Percentiles rank a stretch among this genome's conserved stretches.
Conservation (phyloP, 2,888 invertebrate species). For the Rugalucina vietnamica region DNA sequence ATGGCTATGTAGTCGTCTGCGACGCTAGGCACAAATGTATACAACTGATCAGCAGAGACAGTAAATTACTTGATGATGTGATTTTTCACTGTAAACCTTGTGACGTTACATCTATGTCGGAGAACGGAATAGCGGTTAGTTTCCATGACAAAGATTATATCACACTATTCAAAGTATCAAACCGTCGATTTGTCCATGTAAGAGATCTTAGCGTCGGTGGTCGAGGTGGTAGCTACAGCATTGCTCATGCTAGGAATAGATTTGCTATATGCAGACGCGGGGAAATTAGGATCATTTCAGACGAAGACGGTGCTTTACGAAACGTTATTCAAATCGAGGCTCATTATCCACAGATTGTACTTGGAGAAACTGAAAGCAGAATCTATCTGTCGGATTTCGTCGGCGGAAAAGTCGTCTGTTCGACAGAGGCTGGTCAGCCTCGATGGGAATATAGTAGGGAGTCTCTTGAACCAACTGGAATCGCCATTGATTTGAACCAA, state of each 20-base stretch:
- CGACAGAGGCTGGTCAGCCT: slow-evolving; percentile 46
- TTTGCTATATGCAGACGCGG: slow-evolving; percentile 59
- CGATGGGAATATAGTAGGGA: slow-evolving; percentile 55
- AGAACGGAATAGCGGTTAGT: slow-evolving; percentile 47
- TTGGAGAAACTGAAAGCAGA: slow-evolving; percentile 53
- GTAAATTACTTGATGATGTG: slow-evolving; percentile 49
- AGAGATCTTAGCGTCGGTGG: slow-evolving; percentile 49
- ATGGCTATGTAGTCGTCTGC: slow-evolving; percentile 49
- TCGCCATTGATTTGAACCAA: slow-evolving; percentile 56
- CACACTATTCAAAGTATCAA: slow-evolving; percentile 39
- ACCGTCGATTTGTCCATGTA: slow-evolving; percentile 33
- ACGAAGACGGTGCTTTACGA: slow-evolving; percentile 32
- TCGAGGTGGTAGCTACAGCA: slow-evolving; percentile 57
- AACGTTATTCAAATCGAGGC: slow-evolving; percentile 49
- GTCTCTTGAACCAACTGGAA: slow-evolving; percentile 45
- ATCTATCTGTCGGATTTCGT: slow-evolving; percentile 57
- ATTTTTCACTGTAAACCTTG: slow-evolving; percentile 54
- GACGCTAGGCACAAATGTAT: slow-evolving; percentile 56
- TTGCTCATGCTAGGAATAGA: slow-evolving; percentile 41
- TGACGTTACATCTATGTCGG: slow-evolving; percentile 47
- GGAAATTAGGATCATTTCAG: slow-evolving; percentile 52
- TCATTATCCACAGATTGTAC: slow-evolving; percentile 56
- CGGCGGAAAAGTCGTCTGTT: slow-evolving; percentile 47
- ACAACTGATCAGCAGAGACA: slow-evolving; percentile 48
- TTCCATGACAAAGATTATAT: slow-evolving; percentile 60